Percentiles rank a stretch among this genome's conserved stretches.
Conservation (phyloP, 2,113 vertebrate species). For the Megaptera novaeangliae region DNA sequence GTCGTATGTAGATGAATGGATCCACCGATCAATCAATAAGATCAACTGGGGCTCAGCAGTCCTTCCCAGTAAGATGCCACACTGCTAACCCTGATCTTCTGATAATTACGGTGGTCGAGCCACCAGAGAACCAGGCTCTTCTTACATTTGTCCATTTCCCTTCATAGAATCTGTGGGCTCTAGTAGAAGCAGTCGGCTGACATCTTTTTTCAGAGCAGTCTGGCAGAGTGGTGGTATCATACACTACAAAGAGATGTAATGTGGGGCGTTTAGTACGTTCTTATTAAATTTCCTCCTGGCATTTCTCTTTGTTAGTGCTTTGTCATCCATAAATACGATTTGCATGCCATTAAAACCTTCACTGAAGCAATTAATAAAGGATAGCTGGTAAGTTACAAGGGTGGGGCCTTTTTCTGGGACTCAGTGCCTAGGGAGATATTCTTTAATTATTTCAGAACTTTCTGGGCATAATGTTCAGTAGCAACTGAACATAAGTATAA, state of each 20-base stretch:
- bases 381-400: background rate
- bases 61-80: background rate
- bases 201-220: conserved; percentile 18
- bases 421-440: background rate
- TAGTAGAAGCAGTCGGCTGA: background rate
- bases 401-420: background rate
- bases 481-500: background rate
- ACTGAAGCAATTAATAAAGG: background rate
- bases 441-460: background rate
- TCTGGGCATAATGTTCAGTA: background rate
- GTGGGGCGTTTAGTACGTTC: background rate
- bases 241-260: background rate
- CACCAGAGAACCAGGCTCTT: background rate
- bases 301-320: background rate
- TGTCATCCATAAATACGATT: background rate
- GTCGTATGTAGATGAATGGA: background rate
- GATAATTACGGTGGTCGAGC: background rate
- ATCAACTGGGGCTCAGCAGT: background rate
- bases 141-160: background rate
- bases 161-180: background rate
- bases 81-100: background rate
- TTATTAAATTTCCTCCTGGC: background rate
- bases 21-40: background rate
- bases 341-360: background rate
- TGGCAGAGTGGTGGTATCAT: background rate